phyloP scores from a whole-genome alignment of 2,113 vertebrate species.

The Jaculus jaculus region DNA sequence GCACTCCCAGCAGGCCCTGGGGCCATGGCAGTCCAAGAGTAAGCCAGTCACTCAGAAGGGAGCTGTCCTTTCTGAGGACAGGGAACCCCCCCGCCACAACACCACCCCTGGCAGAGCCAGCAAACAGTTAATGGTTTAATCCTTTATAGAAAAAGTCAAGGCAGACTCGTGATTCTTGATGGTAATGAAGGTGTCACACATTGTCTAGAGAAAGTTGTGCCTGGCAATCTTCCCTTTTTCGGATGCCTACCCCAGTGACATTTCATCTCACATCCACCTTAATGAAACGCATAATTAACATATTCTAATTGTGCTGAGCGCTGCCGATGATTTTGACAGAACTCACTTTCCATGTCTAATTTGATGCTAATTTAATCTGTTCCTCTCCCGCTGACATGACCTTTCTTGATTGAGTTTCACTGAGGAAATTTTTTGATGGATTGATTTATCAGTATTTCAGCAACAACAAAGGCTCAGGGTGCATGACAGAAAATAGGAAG shows the following conservation, averaged over 20 bases:
- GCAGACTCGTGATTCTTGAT: conserved; percentile 99
- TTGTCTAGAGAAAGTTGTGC: conserved; percentile 99
- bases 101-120: conserved; percentile 73
- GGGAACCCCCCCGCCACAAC: background rate
- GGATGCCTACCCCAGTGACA: conserved; percentile 99
- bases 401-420: conserved; percentile 99
- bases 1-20: conserved; percentile 46
- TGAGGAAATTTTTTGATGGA: conserved; percentile 99
- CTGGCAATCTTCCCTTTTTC: conserved; percentile 99
- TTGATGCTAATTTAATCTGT: conserved; percentile 99
- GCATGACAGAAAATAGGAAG: conserved; percentile 86
- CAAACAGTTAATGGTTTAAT: conserved; percentile 95
- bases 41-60: conserved; percentile 42
- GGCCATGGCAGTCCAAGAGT: conserved; percentile 35
- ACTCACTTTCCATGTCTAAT: conserved; percentile 99
- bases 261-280: conserved; percentile 99
- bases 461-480: conserved; percentile 97
- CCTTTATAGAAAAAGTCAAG: conserved; percentile 99
- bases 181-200: conserved; percentile 99
- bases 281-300: conserved; percentile 99
- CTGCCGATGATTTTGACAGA: conserved; percentile 99
- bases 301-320: conserved; percentile 99
- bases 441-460: conserved; percentile 99
- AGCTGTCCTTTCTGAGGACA: background rate
- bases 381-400: conserved; percentile 99